Evolutionary conservation across 92 coral and sea anemone genomes (phyloP), one percentile per base, ranked within the genome.

Genomic region (Ricordea florida): DNA sequence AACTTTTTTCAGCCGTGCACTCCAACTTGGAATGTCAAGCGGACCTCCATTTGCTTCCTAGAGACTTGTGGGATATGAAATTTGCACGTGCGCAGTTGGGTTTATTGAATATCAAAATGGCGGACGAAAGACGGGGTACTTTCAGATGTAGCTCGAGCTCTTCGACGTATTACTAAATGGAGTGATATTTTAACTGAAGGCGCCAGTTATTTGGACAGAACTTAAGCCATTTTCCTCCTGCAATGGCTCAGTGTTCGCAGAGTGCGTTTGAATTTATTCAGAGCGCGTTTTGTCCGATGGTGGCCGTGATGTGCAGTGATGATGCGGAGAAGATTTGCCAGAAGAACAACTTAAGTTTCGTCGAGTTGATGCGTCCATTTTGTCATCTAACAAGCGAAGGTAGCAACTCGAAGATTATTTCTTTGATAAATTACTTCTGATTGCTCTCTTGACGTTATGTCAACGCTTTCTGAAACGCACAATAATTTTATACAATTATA

Each of bases 361-460:
- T 91, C 72, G 98, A 94, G 62, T 83, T 94, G 78, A 85, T 90
- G 30, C 94, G 98, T 1, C 98, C 98, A 9, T 94, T 94, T 67
- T 94, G 97, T 52, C 98, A 94, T 76, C 88, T 94, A 6, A 88
- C 98, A 29, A 94, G 89, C 45, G 98, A 94, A 88, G 98, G 98
- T 94, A 88, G 69, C 59, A n/a, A 15, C 33, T 22, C 22, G 17
- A 29, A 26, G 42, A 27, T 22, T 27, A 55, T 15, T 5, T 8
- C 10, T 17, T 10, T 4, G 27, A 17, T 2, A 6, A 13, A 33
- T 14, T 31, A 30, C 48, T 11, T 9, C 42, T 18, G 38, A 16
- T 51, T 40, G 28, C 7, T 29, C 13, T 26, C 42, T 25, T 7
- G 18, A 35, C 1, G 13, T 5, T 4, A 27, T 11, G 2, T 26